Percentiles rank a stretch among this genome's conserved stretches.
These are phyloP conservation scores for Rattus norvegicus DNA, from an alignment of 2,113 vertebrate genomes.

Conservation along the genomic window DNA sequence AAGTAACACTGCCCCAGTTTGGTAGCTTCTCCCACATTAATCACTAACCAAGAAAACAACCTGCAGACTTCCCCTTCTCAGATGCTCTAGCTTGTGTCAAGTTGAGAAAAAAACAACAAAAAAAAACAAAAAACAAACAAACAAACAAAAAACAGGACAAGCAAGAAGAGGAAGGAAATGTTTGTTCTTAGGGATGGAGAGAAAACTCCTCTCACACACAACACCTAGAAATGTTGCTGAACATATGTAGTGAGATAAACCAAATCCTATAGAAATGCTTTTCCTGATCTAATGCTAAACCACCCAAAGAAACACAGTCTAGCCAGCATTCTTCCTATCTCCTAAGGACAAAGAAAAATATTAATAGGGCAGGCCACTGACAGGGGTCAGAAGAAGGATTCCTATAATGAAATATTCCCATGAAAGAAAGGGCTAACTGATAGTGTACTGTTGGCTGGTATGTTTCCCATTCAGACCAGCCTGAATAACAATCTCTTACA, in stretches of 20 bases:
- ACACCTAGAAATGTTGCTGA: neutral
- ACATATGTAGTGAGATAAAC: neutral
- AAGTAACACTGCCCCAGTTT: neutral
- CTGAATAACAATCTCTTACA: neutral
- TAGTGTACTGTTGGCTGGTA: neutral
- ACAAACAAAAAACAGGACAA: neutral
- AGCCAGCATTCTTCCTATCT: neutral
- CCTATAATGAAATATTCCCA: neutral
- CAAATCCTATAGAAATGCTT: neutral
- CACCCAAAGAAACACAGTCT: neutral
- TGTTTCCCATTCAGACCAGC: neutral
- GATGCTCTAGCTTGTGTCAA: neutral
- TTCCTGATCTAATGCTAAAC: constrained; percentile 5
- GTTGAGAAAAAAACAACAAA: neutral
- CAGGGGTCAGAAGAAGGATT: neutral
- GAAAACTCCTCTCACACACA: neutral
- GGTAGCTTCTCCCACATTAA: neutral
- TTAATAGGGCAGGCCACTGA: neutral
- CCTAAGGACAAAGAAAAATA: neutral
- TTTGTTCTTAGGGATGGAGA: neutral
- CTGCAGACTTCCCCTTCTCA: neutral
- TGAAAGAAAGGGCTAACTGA: neutral
- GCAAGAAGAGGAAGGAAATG: too few species aligned
- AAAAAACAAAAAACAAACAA: neutral
- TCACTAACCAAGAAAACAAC: neutral